Evolutionary conservation across 2,888 invertebrate genomes (phyloP).

Genomic region (Cerastis rubricosa): DNA sequence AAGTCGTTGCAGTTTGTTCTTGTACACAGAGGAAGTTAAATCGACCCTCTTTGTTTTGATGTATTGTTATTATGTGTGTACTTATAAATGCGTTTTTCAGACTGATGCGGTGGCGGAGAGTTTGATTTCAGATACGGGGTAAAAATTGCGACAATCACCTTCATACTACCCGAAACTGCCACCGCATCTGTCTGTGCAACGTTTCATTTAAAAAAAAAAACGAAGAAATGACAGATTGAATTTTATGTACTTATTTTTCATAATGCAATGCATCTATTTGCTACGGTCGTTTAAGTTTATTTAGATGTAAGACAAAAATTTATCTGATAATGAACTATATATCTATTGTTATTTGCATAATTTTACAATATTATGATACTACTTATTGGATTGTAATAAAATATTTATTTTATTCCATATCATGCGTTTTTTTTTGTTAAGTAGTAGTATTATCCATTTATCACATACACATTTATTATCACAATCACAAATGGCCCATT

Average conservation of each 20-base stretch:
- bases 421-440: conserved; percentile 23
- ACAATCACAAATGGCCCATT: too few relatives aligned
- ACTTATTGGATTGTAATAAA: conserved; percentile 58
- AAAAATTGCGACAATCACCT: neutral
- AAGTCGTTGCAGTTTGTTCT: neutral
- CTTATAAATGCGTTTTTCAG: conserved; percentile 13
- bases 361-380: conserved; percentile 45
- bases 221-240: conserved; percentile 11
- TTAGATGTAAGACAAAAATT: conserved; percentile 30
- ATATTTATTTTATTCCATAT: conserved; percentile 63
- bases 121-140: neutral
- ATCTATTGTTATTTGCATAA: conserved; percentile 51
- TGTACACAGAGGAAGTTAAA: too few relatives aligned
- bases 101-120: neutral
- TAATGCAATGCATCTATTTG: conserved; percentile 26
- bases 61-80: conserved; percentile 11
- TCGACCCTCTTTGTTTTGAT: conserved; percentile 17
- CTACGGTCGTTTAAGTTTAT: conserved; percentile 41
- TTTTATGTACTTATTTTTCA: neutral
- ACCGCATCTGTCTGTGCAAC: neutral
- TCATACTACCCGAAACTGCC: neutral
- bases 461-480: too few relatives aligned
- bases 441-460: too few relatives aligned
- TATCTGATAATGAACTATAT: conserved; percentile 27
- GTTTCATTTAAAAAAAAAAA: neutral